Base-by-base conservation (phyloP, 2,113 vertebrate species). In the Mesoclemmys tuberculata region DNA sequence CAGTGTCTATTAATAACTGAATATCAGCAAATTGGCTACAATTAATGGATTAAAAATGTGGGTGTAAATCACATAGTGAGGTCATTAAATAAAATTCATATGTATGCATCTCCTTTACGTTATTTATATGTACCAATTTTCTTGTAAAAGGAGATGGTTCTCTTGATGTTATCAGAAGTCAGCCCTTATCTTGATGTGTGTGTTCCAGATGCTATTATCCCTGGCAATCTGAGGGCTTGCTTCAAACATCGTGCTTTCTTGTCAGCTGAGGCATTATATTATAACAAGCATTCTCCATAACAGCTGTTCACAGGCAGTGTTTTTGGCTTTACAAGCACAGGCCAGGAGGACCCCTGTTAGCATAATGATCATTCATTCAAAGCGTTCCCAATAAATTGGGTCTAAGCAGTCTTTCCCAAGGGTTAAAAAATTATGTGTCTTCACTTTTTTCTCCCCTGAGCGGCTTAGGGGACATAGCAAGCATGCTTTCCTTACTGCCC, bases 291-390 rank as follows among this genome's bases (percentile, higher is more conserved):
- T 75, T 90, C 51, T 5, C 80, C 54, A 84, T 87, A 94, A 90
- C 79, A 91, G 82, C n/a, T 97, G 85, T 95, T 95, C 96, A 91
- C 83, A 94, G 87, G 84, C 81, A 92, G 77, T 77, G 24, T 87
- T 95, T 96, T 93, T 92, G 97, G 90, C 90, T 95, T 85, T 94
- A 84, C 91, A 89, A 84, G 86, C n/a, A 80, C 71, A 95, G 71
- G 18, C 77, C 8, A 1, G 51, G 71, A 97, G 56, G 44, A 44
- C 91, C 16, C 80, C 86, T 86, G 89, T 93, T 82, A 91, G 31
- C 44, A 29, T 86, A 82, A 93, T 87, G n/a, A 85, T 90, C 90
- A 91, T 94, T 95, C 92, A 92, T 51, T 68, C 4, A 26, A 85
- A 81, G 22, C 4, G 90, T 27, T 82, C 82, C n/a, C 82, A 95